Conservation (phyloP, 2,888 invertebrate species). For the Melikaiella ostensackeni region DNA sequence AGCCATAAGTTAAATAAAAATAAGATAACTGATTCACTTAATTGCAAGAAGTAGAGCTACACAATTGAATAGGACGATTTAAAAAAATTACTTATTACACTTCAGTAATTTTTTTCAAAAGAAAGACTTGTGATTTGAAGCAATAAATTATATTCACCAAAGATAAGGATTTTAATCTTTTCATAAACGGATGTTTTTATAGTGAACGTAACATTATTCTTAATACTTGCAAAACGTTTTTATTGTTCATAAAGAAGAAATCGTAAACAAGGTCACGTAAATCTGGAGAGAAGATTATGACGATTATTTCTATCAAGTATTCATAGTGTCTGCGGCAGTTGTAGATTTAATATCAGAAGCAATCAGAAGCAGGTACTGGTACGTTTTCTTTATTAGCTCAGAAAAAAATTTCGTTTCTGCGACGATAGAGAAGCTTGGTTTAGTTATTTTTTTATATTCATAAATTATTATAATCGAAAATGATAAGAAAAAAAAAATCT, state of each 20-base stretch:
- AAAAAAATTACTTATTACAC: not conserved
- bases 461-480: no score
- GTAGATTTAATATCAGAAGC: not conserved
- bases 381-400: not conserved
- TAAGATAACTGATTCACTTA: not conserved
- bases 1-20: not conserved
- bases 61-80: not conserved
- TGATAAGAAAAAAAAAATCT: no score
- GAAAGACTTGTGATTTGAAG: not conserved
- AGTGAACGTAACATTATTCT: not conserved
- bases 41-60: not conserved
- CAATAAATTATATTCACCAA: not conserved
- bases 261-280: not conserved
- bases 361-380: not conserved
- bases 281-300: not conserved
- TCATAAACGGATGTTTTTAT: not conserved
- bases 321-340: not conserved
- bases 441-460: no score
- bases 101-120: no score
- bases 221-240: not conserved
- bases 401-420: no score
- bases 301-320: not conserved
- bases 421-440: no score
- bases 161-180: slow-evolving; percentile 2
- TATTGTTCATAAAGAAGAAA: not conserved